Conservation (phyloP, 2,113 vertebrate genomes). For the Ciconia stormi region DNA sequence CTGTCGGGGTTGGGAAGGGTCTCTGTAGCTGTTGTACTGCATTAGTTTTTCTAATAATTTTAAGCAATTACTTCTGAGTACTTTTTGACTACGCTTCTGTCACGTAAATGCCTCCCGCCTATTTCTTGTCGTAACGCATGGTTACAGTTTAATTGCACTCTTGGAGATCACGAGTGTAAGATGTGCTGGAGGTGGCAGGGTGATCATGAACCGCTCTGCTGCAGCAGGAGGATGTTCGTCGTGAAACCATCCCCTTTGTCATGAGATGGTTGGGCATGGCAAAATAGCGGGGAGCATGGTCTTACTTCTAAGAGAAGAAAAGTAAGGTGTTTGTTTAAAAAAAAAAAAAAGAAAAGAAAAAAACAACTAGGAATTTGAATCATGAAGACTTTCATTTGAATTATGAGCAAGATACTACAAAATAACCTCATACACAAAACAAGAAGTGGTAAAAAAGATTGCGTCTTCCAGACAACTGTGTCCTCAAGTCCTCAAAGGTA, state of each 20-base stretch:
- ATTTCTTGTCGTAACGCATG: fast-evolving
- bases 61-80: not conserved
- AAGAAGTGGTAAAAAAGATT: not conserved
- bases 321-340: too few species aligned
- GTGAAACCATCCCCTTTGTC: fast-evolving
- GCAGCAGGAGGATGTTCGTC: not conserved
- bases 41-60: not conserved
- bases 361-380: not conserved
- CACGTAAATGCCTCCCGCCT: not conserved
- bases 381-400: not conserved
- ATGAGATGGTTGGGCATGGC: not conserved
- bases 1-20: not conserved
- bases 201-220: not conserved
- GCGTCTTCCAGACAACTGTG: not conserved
- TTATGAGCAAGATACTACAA: not conserved
- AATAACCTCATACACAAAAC: not conserved
- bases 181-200: not conserved
- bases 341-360: too few species aligned
- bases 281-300: not conserved
- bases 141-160: not conserved
- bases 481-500: not conserved
- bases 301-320: not conserved
- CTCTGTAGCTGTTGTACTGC: not conserved
- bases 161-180: not conserved
- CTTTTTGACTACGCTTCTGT: not conserved